Base-by-base conservation (phyloP, 2,888 invertebrate species). In the Hypercompe scribonia region DNA sequence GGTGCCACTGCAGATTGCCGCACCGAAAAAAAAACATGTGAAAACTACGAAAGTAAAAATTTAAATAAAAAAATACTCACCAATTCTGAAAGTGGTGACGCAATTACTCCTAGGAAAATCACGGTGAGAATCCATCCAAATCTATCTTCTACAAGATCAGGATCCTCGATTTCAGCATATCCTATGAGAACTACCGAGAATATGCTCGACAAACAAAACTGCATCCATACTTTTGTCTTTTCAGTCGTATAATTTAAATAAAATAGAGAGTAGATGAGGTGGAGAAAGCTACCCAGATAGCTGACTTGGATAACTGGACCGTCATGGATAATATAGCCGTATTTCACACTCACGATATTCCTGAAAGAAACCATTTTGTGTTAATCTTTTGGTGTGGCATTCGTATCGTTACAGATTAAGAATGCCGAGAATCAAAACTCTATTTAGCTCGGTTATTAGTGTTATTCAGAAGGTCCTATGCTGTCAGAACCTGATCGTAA, bases 291-390 rank as follows among this genome's bases (percentile, higher is more conserved):
- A 77, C 98, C 98, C 85, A 97, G 96, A 68, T 97, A 88, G 91
- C 98, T 99, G 34, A 98, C 97, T 86, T 96, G 96, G 68, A 98
- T 97, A 97, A 98, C 98, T 0, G 97, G 97, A 81, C 96, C 92
- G 88, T 99, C 98, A 68, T 96, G 94, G 77, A 98, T 94, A 65
- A 98, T 95, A 80, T 96, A 92, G 31, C 97, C 98, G 92, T 97
- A 98, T 87, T 97, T 97, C 76, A 98, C 94, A 96, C 97, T 97
- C 73, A 98, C 94, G 63, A 97, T 90, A 72, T 97, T 97, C 93
- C 98, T 98, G 92, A 54, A 68, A 33, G 21, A 10, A 42, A n/a
- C 36, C 24, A 24, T 34, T 7, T 7, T 7, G 11, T n/a, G 5
- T 65, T 13, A n/a, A 65, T 65, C n/a, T 2, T 65, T 36, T 36